Evolutionary conservation across 2,113 vertebrate genomes (phyloP), one percentile per base, ranked within the genome.

Genomic region (Perca schrenkii): DNA sequence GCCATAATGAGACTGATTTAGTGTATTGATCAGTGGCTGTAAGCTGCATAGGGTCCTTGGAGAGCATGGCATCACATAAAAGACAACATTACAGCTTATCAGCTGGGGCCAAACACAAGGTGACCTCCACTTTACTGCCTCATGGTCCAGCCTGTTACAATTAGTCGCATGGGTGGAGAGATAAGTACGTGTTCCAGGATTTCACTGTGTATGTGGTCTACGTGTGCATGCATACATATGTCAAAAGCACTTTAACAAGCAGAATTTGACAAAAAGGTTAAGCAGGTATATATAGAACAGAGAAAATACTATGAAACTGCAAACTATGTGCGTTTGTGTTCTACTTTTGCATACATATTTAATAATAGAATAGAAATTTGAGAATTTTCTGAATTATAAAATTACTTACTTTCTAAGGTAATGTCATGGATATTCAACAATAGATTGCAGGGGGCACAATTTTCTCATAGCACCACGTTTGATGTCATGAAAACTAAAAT

Each of bases 31-130:
- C 93, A 88, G 71, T 17, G 6, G 58, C 62, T 75, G 81, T 77
- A 85, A 90, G 86, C 86, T 86, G 78, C 87, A 87, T 79, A 85
- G 83, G 85, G 83, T 82, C 86, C 87, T 85, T 70, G 77, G 85
- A 92, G 88, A 91, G 69, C 75, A 36, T 75, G 79, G 82, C 89
- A 90, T 92, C 90, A 90, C 90, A 90, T 93, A 88, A 93, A 92
- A 93, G 87, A 88, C 78, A 92, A 93, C 86, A 89, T 82, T 92
- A 91, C 21, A 86, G 90, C 90, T 94, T 91, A 93, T 92, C 92
- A 92, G 89, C 71, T 31, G 82, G 52, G 92, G 86, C 87, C 85
- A 89, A 91, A 88, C 75, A 82, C 86, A 94, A 92, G 93, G 92
- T 93, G 88, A 94, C 93, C 91, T 92, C 92, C 79, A 78, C 78